Conservation (phyloP, 2,113 vertebrate species). For the Arenaria interpres region DNA sequence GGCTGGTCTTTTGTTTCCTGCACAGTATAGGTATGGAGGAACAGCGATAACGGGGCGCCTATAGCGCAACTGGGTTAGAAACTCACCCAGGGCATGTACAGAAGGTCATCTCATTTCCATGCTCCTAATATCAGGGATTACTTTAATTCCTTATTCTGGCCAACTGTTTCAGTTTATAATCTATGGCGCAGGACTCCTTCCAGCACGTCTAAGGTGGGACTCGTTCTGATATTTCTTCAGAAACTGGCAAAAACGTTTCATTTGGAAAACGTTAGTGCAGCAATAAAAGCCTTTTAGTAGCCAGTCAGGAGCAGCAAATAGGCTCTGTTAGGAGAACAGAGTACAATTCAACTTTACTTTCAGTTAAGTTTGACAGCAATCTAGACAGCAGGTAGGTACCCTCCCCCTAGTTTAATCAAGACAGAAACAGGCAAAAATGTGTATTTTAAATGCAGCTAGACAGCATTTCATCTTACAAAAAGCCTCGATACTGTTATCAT, state of each 20-base stretch:
- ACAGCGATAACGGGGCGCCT: neutral
- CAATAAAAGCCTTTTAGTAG: neutral
- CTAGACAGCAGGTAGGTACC: neutral
- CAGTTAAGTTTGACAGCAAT: neutral
- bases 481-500: neutral
- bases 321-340: neutral
- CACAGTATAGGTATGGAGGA: neutral
- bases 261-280: constrained; percentile 22
- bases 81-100: neutral
- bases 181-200: neutral
- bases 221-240: neutral
- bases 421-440: neutral
- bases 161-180: constrained; percentile 21
- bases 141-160: constrained; percentile 47
- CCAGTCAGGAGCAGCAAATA: neutral
- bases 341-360: neutral
- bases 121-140: constrained; percentile 36
- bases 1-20: neutral
- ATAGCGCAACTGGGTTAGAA: neutral
- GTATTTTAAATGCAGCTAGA: neutral
- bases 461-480: neutral
- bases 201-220: neutral
- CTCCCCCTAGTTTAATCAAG: neutral
- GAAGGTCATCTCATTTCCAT: constrained; percentile 35
- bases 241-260: neutral